Conservation (phyloP, 2,888 invertebrate genomes). For the Gryllus longicercus region DNA sequence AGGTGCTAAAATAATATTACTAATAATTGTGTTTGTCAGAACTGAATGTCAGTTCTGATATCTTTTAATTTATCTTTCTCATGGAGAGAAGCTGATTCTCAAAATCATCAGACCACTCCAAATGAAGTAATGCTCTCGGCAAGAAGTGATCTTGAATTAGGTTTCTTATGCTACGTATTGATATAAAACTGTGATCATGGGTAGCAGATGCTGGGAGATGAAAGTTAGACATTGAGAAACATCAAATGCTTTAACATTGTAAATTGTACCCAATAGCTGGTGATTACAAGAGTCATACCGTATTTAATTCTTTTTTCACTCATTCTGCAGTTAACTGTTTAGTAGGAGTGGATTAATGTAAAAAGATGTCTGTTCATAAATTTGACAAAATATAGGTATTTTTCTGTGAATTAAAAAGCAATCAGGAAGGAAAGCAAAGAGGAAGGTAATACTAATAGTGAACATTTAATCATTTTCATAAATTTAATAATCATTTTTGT, state of each 20-base stretch:
- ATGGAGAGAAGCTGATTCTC: neutral
- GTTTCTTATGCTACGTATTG: neutral
- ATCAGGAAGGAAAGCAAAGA: neutral
- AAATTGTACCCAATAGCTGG: neutral
- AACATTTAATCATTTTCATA: neutral
- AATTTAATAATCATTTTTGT: neutral
- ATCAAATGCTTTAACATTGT: neutral
- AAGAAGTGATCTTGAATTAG: neutral
- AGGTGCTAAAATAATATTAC: neutral
- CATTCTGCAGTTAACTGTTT: neutral
- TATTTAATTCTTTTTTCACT: slow-evolving; percentile 1
- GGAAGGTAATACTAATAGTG: neutral
- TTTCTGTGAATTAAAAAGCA: neutral
- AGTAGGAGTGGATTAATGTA: neutral
- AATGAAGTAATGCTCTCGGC: neutral
- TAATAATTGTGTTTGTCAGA: neutral
- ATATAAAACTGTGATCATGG: neutral
- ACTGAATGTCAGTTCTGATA: neutral
- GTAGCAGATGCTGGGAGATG: neutral
- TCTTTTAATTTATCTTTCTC: neutral
- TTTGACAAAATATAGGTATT: neutral
- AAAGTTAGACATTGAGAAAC: neutral
- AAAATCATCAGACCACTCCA: neutral
- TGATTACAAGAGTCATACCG: neutral
- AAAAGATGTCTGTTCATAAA: neutral